Base-by-base conservation (phyloP, 2,888 invertebrate species). In the Elaeidobius kamerunicus region DNA sequence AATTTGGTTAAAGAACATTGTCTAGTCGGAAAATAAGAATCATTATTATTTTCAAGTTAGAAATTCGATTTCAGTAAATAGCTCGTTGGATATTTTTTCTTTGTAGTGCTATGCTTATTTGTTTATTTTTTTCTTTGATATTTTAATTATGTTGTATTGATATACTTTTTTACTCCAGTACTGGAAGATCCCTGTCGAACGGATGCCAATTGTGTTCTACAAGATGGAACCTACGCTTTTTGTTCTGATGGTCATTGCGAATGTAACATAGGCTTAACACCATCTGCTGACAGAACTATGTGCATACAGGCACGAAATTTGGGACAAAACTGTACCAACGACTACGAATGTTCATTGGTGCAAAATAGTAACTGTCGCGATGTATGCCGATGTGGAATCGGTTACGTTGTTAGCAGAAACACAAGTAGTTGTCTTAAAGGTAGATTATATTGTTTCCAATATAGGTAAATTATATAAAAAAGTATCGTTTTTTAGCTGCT, bases 241-340 rank as follows among this genome's bases (percentile, higher is more conserved):
- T 73, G 73, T 49, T 57, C 61, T 0, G 61, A 61, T 44, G 70
- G 71, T 6, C 56, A 55, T 45, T 73, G 73, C 52, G 52, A 56
- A 9, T 73, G 73, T 55, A 64, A 64, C 19, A 53, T 59, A 3
- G 62, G 64, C 12, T 55, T 66, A 45, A 63, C 62, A 23, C 66
- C 68, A 1, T 60, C 65, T 1, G 45, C 44, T 11, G 67, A 67
- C 41, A 61, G 56, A n/a, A 60, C 59, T 39, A 56, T 60, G 6
- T 73, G 73, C 46, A 55, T 71, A 5, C 51, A 51, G 5, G 58
- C 61, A 0, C 64, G 55, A 45, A 52, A 58, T 16, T 51, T 73
- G 9, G 70, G 69, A 1, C 64, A 69, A 38, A 44, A 34, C n/a
- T 73, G 73, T 49, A 57, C 55, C 2, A 51, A 47, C 23, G 64